A percentile compares a stretch with the other conserved stretches of the same genome.
Conservation (phyloP, 2,797 vertebrate genomes). For the Notolepis coatsorum region DNA sequence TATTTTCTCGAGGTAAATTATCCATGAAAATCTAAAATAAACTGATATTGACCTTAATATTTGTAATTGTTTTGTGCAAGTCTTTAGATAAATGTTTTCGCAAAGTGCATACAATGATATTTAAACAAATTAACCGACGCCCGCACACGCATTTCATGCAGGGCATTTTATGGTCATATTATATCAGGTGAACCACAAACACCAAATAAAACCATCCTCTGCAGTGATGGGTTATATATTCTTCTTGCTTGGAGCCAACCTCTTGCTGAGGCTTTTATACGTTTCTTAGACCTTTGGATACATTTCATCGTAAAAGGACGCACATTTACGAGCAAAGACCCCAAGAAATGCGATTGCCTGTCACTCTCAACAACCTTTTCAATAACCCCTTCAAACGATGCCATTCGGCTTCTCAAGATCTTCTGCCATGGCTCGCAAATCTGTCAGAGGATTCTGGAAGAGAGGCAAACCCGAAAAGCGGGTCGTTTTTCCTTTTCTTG, state of each 20-base stretch:
- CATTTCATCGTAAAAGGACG: slow-evolving; percentile 62
- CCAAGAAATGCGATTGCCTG: slow-evolving; percentile 53
- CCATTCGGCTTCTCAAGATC: slow-evolving; percentile 9
- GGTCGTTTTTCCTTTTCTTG: no score
- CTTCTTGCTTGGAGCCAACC: slow-evolving; percentile 58
- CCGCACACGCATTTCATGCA: slow-evolving; percentile 60
- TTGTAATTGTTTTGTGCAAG: slow-evolving; percentile 27
- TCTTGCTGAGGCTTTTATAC: slow-evolving; percentile 62
- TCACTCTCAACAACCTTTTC: slow-evolving; percentile 53
- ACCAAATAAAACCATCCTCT: slow-evolving; percentile 78
- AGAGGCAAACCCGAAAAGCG: no score
- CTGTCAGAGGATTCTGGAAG: slow-evolving; percentile 7
- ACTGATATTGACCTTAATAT: slow-evolving; percentile 51
- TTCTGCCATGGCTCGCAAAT: slow-evolving; percentile 1
- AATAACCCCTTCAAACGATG: slow-evolving; percentile 54
- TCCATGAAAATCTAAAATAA: slow-evolving; percentile 66
- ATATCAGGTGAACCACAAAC: slow-evolving; percentile 75
- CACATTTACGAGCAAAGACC: slow-evolving; percentile 54
- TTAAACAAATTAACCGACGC: not conserved
- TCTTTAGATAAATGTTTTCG: slow-evolving; percentile 1
- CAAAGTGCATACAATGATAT: not conserved
- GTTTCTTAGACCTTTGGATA: slow-evolving; percentile 60
- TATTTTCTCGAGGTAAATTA: slow-evolving; percentile 67
- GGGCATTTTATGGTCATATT: slow-evolving; percentile 79
- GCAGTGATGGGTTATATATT: slow-evolving; percentile 30